Base-by-base conservation (phyloP, 2,888 invertebrate species). In the Trypoxylon attenuatum region DNA sequence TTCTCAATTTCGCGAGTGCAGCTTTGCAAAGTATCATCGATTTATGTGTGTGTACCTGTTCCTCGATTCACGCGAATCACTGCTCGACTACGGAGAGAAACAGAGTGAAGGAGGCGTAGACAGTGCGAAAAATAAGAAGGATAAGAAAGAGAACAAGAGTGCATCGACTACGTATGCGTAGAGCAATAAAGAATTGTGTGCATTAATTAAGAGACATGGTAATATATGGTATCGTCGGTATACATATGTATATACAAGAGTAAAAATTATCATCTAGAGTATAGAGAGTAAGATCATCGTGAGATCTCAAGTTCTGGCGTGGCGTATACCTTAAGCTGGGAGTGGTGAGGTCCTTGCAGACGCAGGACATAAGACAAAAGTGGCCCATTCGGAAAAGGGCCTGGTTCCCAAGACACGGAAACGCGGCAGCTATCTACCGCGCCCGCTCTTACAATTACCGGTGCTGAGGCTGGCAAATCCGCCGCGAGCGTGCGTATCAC, bases 401-500 rank as follows among this genome's bases (percentile, higher is more conserved):
- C 96, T 13, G 95, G 93, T 85, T 92, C 92, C 97, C 97, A 97
- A 78, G 94, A 94, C 63, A 97, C 91, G 69, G 95, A 94, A 66
- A 97, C 92, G 76, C 96, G 91, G 76, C 92, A 92, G 50, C 94
- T 91, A 87, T 96, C 96, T 55, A 96, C 91, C 2, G 96, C 91
- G 57, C 94, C 91, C 16, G 94, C 92, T 73, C 93, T 90, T 73
- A 94, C 91, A 69, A 94, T 91, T 64, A 90, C 88, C 4, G 96
- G 94, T 19, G 93, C 90, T 0, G 94, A 96, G 72, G 92, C 89
- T 10, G 96, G 95, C 49, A 91, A 89, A 27, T 94, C 95, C 58
- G 90, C 91, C 3, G 94, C 91, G 38, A 91, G 87, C 0, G 95
- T 95, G 62, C 92, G 91, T 78, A 94, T 94, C 46, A 94, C 92